These are phyloP conservation scores for Triplophysa tibetana DNA, from an alignment of 2,113 vertebrate genomes.

Conservation along the genomic window DNA sequence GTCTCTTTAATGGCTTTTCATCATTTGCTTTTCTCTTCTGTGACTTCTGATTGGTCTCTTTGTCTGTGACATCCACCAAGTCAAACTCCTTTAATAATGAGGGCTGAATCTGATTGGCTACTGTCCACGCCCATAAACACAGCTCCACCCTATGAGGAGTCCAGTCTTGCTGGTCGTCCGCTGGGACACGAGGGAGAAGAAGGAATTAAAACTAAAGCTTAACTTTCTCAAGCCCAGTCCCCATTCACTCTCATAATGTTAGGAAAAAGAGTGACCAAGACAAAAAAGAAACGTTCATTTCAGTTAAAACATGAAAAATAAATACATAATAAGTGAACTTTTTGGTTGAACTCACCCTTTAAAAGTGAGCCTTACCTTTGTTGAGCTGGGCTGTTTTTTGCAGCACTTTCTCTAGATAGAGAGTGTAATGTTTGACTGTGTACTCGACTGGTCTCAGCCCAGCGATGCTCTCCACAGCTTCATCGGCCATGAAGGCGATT, in stretches of 20 bases:
- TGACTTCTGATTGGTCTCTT: constrained; percentile 27
- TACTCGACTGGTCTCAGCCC: constrained; percentile 73
- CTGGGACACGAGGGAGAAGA: constrained; percentile 51
- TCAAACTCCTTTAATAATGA: constrained; percentile 57
- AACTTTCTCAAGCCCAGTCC: background rate
- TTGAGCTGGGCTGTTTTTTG: constrained; percentile 65
- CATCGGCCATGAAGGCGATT: constrained; percentile 78
- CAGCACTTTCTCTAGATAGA: constrained; percentile 68
- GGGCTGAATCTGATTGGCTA: constrained; percentile 68
- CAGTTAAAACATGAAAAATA: background rate
- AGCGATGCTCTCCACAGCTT: constrained; percentile 73
- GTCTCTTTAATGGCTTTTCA: constrained; percentile 68
- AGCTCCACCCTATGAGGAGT: constrained; percentile 75
- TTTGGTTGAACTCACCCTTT: too few relatives aligned
- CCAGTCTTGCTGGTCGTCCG: constrained; percentile 67
- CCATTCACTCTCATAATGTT: background rate
- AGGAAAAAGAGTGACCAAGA: too few relatives aligned
- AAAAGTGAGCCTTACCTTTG: constrained; percentile 52
- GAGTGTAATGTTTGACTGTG: constrained; percentile 73
- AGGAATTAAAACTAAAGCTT: background rate
- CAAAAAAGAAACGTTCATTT: too few relatives aligned
- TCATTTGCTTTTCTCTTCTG: constrained; percentile 2
- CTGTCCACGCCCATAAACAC: constrained; percentile 75
- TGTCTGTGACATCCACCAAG: constrained; percentile 15
- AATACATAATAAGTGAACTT: background rate